These are phyloP conservation scores for Stichodactyla mertensii DNA, from an alignment of 64 coral and sea anemone genomes.

Conservation along the genomic window DNA sequence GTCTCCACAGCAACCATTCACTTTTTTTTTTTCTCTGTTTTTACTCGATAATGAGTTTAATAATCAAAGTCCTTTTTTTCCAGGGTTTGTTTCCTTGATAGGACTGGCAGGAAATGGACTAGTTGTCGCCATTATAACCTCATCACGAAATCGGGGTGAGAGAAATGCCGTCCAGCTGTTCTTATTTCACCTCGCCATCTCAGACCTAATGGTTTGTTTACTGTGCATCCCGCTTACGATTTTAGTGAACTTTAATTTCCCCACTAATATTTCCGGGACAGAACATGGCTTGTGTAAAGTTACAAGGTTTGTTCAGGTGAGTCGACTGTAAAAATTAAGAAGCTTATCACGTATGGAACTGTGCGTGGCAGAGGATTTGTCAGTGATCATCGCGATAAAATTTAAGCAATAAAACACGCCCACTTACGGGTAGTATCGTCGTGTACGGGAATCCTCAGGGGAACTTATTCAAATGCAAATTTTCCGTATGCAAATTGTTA, in stretches of 20 bases:
- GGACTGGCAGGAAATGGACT: conserved; percentile 60
- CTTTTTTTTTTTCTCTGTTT: neutral
- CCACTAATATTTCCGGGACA: conserved; percentile 4
- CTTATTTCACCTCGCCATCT: conserved; percentile 68
- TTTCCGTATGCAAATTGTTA: too few species aligned
- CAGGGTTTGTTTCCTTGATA: conserved; percentile 53
- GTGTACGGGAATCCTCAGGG: too few species aligned
- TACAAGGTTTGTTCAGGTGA: conserved; percentile 64
- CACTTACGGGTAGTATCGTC: too few species aligned
- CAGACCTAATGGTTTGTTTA: conserved; percentile 67
- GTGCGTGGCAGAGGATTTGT: too few species aligned
- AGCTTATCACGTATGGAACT: too few species aligned
- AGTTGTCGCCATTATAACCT: conserved; percentile 43
- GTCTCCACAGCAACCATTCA: neutral
- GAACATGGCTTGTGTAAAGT: conserved; percentile 58
- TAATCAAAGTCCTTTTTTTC: neutral
- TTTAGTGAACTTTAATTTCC: conserved; percentile 65
- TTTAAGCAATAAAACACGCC: too few species aligned
- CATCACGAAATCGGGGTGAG: conserved; percentile 44
- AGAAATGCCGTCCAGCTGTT: conserved; percentile 65
- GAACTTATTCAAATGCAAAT: too few species aligned
- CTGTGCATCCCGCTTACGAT: conserved; percentile 67
- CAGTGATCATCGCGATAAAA: too few species aligned
- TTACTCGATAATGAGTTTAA: neutral
- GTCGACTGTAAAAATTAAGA: too few species aligned